Base-by-base conservation (phyloP, 2,888 invertebrate genomes). In the Tipula confusa region DNA sequence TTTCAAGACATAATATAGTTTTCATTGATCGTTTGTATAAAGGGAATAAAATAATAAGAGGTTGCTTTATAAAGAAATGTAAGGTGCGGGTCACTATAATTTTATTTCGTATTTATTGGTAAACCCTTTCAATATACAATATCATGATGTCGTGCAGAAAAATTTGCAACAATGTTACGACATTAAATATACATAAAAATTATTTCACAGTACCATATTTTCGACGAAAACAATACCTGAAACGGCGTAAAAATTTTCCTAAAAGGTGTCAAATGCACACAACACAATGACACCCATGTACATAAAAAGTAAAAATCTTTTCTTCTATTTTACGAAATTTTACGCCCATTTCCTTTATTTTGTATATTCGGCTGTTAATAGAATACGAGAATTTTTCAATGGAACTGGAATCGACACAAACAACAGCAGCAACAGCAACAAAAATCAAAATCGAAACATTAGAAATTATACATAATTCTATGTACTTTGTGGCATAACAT, bases 231-330 rank as follows among this genome's bases (percentile, higher is more conserved):
- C 64, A 64, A 64, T 64, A 64, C 64, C 64, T 64, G 64, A 64
- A 64, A 64, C 64, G 7, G 64, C 7, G n/a, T n/a, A n/a, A 64
- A 24, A 64, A 9, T 9, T 1, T 64, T 64, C 9, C 7, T 64
- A 64, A 64, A 64, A 64, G 64, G 64, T 64, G 64, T 64, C 64
- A 64, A 64, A 64, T 64, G 64, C 64, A 64, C 13, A 64, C 33
- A 33, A n/a, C 33, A 33, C 48, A 7, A 43, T 36, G 11, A 64
- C 64, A 15, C 18, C n/a, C 24, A 9, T 0, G 24, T 13, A 24
- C 64, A 24, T 18, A 48, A 48, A n/a, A 48, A 48, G 18, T 48
- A 48, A 48, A 48, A 48, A 24, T 64, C 24, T 6, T 64, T 64
- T 64, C 64, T 64, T 24, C 64, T 64, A 64, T 64, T 64, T 64